Evolutionary conservation across 2,888 invertebrate species (phyloP), one percentile per base, ranked within the genome.

Genomic region (Ptychoptera contaminata): DNA sequence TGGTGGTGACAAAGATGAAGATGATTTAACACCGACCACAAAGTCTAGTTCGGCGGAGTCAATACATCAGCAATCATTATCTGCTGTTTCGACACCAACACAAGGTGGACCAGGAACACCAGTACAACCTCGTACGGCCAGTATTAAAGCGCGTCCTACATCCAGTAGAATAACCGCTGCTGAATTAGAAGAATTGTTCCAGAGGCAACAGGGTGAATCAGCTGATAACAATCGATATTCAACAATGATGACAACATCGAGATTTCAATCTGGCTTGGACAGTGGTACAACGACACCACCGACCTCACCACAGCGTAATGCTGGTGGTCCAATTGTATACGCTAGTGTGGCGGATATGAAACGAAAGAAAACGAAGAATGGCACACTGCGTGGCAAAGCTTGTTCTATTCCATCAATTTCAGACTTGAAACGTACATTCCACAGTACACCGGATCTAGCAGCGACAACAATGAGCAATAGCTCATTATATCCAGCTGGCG

Each of bases 291-390:
- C 69, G 55, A 77, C 77, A 46, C 79, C 77, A 47, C 77, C 77
- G 23, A 72, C 74, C 52, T 81, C 82, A 9, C 82, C 82, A 7
- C 77, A 82, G 45, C 73, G 73, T 53, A 23, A 5, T 3, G 23
- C 23, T 23, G 23, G 23, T 23, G 65, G 70, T 1, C 69, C 73
- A 2, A 68, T 76, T 41, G 90, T 91, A 35, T 93, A 92, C 65
- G 87, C 90, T 38, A 92, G 91, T 59, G 92, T 92, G 37, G 87
- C 92, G 0, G 92, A 93, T 63, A 92, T 93, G 93, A 93, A 93
- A 65, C 76, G 93, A 45, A 82, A 83, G 45, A 60, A 56, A 47
- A 63, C 62, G 46, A 62, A 63, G 49, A 60, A 61, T 44, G 65
- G 65, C 46, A 65, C 67, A 0, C 44, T 66, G 2, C 58, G 62